Conservation (phyloP, 2,888 invertebrate species). For the Agrochola circellaris region DNA sequence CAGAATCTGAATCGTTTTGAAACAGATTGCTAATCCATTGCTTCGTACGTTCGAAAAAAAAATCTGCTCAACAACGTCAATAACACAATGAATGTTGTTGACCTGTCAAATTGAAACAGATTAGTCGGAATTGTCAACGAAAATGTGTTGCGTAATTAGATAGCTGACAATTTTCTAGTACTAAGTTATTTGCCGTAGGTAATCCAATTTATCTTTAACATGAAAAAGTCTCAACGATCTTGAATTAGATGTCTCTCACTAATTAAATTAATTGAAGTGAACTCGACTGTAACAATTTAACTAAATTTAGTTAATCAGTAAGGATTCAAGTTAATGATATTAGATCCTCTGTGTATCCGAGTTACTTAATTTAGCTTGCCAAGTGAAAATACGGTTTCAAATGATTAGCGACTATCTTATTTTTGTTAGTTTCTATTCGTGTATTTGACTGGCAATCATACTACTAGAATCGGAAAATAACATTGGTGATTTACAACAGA, state of each 20-base stretch:
- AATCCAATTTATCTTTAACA: background rate
- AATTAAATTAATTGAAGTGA: slow-evolving; percentile 34
- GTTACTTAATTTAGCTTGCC: slow-evolving; percentile 15
- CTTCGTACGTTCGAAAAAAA: too few species aligned
- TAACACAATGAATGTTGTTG: too few species aligned
- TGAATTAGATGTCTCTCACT: background rate
- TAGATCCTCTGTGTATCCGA: slow-evolving; percentile 24
- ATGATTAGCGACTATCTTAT: background rate
- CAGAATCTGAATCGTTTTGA: too few species aligned
- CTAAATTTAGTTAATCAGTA: slow-evolving; percentile 36
- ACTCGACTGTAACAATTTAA: slow-evolving; percentile 21
- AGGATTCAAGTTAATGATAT: slow-evolving; percentile 31
- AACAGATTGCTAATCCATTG: too few species aligned
- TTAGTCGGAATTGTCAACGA: too few species aligned
- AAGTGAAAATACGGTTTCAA: background rate
- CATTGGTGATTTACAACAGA: background rate
- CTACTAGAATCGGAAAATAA: background rate
- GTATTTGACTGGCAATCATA: background rate
- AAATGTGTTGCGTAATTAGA: too few species aligned
- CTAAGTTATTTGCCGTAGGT: background rate
- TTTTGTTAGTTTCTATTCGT: background rate
- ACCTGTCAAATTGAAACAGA: too few species aligned
- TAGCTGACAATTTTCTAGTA: background rate
- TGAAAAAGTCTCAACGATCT: background rate
- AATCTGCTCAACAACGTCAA: too few species aligned